Conservation (phyloP, 2,888 invertebrate species). For the Syrista parreyssii region DNA sequence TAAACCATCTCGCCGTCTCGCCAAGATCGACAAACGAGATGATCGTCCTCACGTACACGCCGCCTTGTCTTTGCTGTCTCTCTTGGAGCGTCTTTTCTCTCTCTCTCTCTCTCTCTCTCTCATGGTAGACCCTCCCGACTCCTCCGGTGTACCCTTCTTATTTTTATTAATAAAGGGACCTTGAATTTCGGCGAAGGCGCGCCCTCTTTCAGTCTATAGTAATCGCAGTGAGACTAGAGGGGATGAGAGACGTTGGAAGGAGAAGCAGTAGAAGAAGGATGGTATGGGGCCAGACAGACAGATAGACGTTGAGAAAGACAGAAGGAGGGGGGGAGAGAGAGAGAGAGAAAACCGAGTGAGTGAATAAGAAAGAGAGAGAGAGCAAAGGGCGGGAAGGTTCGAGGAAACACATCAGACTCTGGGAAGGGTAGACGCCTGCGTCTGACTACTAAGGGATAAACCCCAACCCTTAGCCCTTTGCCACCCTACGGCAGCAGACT, state of each 20-base stretch:
- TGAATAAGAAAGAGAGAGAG: constrained; percentile 23
- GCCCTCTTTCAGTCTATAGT: no score
- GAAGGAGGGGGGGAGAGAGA: constrained; percentile 9
- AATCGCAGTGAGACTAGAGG: constrained; percentile 13
- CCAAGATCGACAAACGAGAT: background rate
- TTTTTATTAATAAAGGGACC: constrained; percentile 25
- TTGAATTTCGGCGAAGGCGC: constrained; percentile 28
- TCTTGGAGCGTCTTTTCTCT: constrained; percentile 14
- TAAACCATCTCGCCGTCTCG: no score
- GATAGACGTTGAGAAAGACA: constrained; percentile 26
- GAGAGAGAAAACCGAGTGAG: background rate
- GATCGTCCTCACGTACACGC: constrained; percentile 14
- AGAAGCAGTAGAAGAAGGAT: constrained; percentile 13
- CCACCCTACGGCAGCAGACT: constrained; percentile 28
- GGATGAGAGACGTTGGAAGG: constrained; percentile 25
- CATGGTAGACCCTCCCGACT: background rate
- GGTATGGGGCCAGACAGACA: constrained; percentile 46
- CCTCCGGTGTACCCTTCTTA: constrained; percentile 4
- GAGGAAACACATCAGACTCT: constrained; percentile 32
- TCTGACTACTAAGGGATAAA: constrained; percentile 50
- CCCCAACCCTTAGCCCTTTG: constrained; percentile 27
- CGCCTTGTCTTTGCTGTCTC: constrained; percentile 14
- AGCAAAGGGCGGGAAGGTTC: constrained; percentile 8
- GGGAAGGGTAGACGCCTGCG: constrained; percentile 46
- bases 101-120: constrained; percentile 8